Conservation (phyloP, 1,140 invertebrate species). For the Phocides pigmalion region DNA sequence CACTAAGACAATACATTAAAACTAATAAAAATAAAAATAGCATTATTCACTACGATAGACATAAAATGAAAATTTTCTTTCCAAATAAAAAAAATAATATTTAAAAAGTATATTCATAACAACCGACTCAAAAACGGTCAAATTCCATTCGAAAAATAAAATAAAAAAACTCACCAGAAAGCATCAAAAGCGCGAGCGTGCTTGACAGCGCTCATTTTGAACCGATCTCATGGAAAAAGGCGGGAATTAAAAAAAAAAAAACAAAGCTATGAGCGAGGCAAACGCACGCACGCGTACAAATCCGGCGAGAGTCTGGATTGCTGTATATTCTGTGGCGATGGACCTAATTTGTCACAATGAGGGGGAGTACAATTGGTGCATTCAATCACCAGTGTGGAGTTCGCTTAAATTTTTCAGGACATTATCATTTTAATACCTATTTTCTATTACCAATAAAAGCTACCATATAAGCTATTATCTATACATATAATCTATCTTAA, state of each 20-base stretch:
- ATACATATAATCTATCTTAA: too few species aligned
- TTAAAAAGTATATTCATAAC: too few species aligned
- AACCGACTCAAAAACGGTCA: too few species aligned
- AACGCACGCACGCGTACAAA: conserved; percentile 47
- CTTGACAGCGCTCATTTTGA: conserved; percentile 47
- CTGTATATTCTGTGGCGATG: conserved; percentile 38
- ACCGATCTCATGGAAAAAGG: conserved; percentile 2
- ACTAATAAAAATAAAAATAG: too few species aligned
- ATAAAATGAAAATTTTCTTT: too few species aligned
- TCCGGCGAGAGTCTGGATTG: conserved; percentile 56
- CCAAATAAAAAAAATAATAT: too few species aligned
- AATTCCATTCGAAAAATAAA: not conserved
- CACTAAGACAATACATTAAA: too few species aligned
- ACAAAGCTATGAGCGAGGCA: conserved; percentile 31
- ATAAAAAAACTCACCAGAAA: conserved; percentile 59
- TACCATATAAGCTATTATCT: too few species aligned
- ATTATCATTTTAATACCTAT: conserved; percentile 3
- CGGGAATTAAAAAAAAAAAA: conserved; percentile 12
- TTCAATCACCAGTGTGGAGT: conserved; percentile 45
- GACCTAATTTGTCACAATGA: conserved; percentile 50
- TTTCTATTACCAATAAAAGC: too few species aligned
- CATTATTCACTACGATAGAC: too few species aligned
- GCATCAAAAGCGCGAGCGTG: conserved; percentile 46
- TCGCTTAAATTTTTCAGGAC: conserved; percentile 17
- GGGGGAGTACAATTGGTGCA: conserved; percentile 66